Evolutionary conservation across 1,140 invertebrate species (phyloP), one percentile per base, ranked within the genome.

Genomic region (Bactericera cockerelli): DNA sequence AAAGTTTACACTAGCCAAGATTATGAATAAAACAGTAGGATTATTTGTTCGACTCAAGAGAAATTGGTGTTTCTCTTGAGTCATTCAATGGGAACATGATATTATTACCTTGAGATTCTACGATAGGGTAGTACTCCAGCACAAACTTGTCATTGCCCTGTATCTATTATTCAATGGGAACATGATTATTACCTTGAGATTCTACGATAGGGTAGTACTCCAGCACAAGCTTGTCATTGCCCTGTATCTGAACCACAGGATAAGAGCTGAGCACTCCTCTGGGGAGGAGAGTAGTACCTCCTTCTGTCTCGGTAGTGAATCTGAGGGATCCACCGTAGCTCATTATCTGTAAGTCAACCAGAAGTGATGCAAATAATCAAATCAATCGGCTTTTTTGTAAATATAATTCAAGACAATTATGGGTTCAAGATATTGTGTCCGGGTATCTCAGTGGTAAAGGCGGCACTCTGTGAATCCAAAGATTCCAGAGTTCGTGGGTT

Each of bases 291-390:
- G 66, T 68, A 1, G 58, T 72, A 56, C 76, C 78, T 10, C 81
- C 82, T 54, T 81, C 79, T 25, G 83, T 85, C 33, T 80, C 73
- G 0, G 87, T 80, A 13, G 79, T 76, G 69, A 95, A 96, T 59
- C 85, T 76, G 1, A 98, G 71, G 62, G 82, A 83, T 4, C 94
- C 94, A 62, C 93, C 93, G 69, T 98, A 99, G 0, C 93, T 97
- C 31, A 83, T 74, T 1, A 91, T 82, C 73, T 89, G 76, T 10
- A 64, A 62, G 61, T n/a, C n/a, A n/a, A n/a, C n/a, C n/a, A n/a
- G n/a, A n/a, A n/a, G n/a, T n/a, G 49, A 62, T 60, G 26, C 38
- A 59, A 58, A 42, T 42, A 65, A 58, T 36, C 26, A 61, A 54
- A 49, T 54, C 25, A 55, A 59, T 59, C 61, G 28, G 39, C 14